phyloP scores from a whole-genome alignment of 37 sponge, comb jelly and placozoan species.

The Ianthella basta region DNA sequence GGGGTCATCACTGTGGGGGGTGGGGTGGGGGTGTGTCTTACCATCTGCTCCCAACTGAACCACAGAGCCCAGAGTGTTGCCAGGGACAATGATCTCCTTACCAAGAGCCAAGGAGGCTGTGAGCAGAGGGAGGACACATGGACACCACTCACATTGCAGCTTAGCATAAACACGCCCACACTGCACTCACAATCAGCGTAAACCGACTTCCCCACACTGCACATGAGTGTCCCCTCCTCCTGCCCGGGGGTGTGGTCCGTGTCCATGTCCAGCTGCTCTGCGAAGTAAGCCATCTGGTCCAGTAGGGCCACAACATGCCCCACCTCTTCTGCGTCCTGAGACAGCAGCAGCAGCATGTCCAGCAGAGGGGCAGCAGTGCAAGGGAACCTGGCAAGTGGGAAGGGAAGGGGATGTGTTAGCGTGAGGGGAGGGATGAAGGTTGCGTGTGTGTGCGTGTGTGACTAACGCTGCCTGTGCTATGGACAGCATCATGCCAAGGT shows the following conservation, averaged over 20 bases:
- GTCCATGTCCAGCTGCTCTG: slow-evolving; percentile 20
- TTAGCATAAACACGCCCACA: neutral
- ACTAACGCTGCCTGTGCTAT: slow-evolving; percentile 37
- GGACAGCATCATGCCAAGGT: slow-evolving; percentile 35
- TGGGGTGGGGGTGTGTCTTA: neutral
- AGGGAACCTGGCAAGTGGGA: slow-evolving; percentile 50
- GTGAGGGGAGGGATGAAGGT: neutral
- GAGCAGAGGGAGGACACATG: neutral
- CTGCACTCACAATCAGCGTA: slow-evolving; percentile 36
- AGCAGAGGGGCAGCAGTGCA: slow-evolving; percentile 21
- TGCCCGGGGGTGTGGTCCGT: neutral
- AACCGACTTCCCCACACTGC: slow-evolving; percentile 6
- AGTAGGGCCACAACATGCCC: slow-evolving; percentile 36
- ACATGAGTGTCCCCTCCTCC: slow-evolving; percentile 16
- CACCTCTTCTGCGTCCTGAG: slow-evolving; percentile 38
- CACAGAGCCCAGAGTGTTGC: neutral
- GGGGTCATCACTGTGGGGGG: too few species aligned
- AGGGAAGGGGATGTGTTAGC: neutral
- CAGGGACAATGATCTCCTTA: neutral
- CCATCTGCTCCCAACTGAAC: neutral
- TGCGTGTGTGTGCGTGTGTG: neutral
- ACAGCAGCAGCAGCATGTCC: slow-evolving; percentile 39
- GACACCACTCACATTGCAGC: neutral
- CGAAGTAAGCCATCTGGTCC: slow-evolving; percentile 26
- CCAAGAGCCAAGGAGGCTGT: neutral